Evolutionary conservation across 2,113 vertebrate species (phyloP), one percentile per base, ranked within the genome.

Genomic region (Bubo bubo): DNA sequence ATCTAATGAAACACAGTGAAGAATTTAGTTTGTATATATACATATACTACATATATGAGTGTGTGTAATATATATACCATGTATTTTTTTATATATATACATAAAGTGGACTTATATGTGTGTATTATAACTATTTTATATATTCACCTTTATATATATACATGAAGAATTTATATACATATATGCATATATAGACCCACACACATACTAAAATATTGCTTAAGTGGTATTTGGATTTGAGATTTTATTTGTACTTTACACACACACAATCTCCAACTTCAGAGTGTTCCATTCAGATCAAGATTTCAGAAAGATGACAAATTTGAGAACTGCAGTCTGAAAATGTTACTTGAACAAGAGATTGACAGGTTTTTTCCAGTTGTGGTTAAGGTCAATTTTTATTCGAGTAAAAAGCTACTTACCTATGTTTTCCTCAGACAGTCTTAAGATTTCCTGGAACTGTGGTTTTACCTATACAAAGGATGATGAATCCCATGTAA

Each of bases 341-440:
- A 87, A 59, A 64, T 11, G 3, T 86, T 73, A 62, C 28, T 58
- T 86, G 50, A 77, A 67, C 20, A 71, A 74, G 43, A 94, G 34
- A 80, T 2, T 34, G 28, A 76, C 16, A 8, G 11, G 0, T 35
- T 52, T 72, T 43, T 58, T 27, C 13, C 49, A 35, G 34, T 22
- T 88, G 22, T 3, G 7, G 20, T 67, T 83, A 45, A 53, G 28
- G 52, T 28, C 3, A 63, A 45, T 35, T 72, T 58, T 91, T 74
- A 62, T 45, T 87, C 1, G 22, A 73, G 47, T 91, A 86, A 92
- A 58, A 82, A 90, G 39, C 22, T 74, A 97, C 99, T 98, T 97
- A 99, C 99, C 99, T 91, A 99, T 99, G 58, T 99, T 99, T 98
- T 99, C 99, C 97, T 99, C 99, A 89, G 99, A 99, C 8, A 99